phyloP scores from a whole-genome alignment of 2,888 invertebrate genomes.

The Cetonia aurata region DNA sequence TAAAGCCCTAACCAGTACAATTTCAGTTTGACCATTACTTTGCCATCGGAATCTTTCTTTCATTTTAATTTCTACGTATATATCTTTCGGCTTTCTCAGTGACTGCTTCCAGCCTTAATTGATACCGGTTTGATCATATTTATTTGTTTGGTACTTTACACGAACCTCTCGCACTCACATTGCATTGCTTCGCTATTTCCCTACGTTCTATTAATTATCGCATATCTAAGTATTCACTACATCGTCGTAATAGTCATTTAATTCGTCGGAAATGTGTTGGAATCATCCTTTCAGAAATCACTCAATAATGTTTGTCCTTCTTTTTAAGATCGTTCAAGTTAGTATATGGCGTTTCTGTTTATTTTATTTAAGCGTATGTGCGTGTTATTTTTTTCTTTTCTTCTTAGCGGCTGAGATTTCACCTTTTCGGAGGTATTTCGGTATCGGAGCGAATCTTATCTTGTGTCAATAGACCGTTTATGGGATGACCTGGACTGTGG shows the following conservation, averaged over 20 bases:
- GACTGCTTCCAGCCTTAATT: slow-evolving; percentile 24
- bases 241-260: slow-evolving; percentile 17
- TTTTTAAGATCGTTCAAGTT: neutral
- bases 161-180: slow-evolving; percentile 11
- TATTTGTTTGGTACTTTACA: slow-evolving; percentile 29
- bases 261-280: slow-evolving; percentile 10
- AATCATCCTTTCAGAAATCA: slow-evolving; percentile 10
- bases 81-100: slow-evolving; percentile 3
- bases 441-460: slow-evolving; percentile 40
- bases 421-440: slow-evolving; percentile 39
- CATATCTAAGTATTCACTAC: too few species aligned
- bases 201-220: slow-evolving; percentile 27
- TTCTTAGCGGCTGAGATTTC: slow-evolving; percentile 23
- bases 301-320: slow-evolving; percentile 4
- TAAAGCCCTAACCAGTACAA: too few species aligned
- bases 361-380: slow-evolving; percentile 20
- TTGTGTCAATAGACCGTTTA: slow-evolving; percentile 42
- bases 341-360: slow-evolving; percentile 13
- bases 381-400: slow-evolving; percentile 16
- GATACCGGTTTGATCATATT: slow-evolving; percentile 44
- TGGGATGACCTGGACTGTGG: slow-evolving; percentile 38
- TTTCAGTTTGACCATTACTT: too few species aligned
- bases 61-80: too few species aligned
- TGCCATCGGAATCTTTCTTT: too few species aligned
- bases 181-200: neutral